Base-by-base conservation (phyloP, 2,797 vertebrate genomes). In the Limosa lapponica region DNA sequence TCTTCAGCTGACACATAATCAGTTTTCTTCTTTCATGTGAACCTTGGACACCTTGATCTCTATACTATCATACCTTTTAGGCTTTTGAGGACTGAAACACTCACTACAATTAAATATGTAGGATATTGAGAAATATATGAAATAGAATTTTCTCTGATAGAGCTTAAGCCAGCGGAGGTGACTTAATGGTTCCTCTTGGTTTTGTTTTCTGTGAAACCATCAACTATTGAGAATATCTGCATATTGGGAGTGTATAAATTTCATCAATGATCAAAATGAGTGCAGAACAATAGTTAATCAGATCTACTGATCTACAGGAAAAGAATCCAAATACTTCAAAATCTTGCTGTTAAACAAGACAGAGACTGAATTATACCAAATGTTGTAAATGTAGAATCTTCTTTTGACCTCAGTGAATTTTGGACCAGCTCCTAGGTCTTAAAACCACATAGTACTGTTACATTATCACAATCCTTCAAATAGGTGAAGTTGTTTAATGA, bases 201-300 rank as follows among this genome's bases (percentile, higher is more conserved):
- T 52, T 78, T 83, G 15, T 67, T 89, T 94, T 64, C 67, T 80
- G 13, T 64, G 57, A 77, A 92, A 44, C 15, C 4, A 3, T 6
- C 39, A n/a, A n/a, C 23, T 84, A 6, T 46, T 61, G 27, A 87
- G 62, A 87, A 87, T 23, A 9, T 30, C 62, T 91, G 32, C 36
- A 8, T 80, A 36, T 49, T 81, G 13, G 11, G 37, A 69, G n/a
- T 8, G 18, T 30, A 69, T 80, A 71, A 36, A 93, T 82, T 85
- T 57, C 72, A 81, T 85, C 34, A 54, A 2, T 71, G n/a, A 13
- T 89, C 59, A 74, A 30, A 86, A 89, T 91, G 74, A 58, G 34
- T 46, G 23, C 36, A n/a, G 57, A 91, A 86, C 61, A 91, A 54
- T 89, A 28, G 14, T 89, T 93, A 92, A 92, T 89, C 81, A 93